Conservation (phyloP, 2,113 vertebrate species). For the Engystomops pustulosus region DNA sequence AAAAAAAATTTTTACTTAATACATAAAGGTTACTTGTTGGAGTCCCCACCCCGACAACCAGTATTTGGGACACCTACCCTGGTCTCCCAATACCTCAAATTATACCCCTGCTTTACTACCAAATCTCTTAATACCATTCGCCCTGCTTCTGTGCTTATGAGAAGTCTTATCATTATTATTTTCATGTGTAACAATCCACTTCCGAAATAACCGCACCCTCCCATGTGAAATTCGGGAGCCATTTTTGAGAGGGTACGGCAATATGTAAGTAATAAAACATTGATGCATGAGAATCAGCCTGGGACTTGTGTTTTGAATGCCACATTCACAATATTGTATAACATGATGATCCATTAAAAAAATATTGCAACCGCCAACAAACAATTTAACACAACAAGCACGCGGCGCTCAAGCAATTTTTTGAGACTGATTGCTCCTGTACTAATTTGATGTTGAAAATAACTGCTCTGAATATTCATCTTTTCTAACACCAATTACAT, state of each 20-base stretch:
- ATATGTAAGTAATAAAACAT: no score
- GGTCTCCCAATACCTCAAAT: no score
- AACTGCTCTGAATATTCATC: conserved; percentile 50
- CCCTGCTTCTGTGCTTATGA: background rate
- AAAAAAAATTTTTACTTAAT: no score
- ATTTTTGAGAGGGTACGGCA: background rate
- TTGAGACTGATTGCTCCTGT: conserved; percentile 47
- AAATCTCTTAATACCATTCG: no score
- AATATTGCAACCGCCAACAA: conserved; percentile 37
- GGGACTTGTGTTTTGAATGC: conserved; percentile 6
- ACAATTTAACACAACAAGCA: conserved; percentile 12
- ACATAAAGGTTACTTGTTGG: no score
- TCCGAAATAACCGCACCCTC: background rate
- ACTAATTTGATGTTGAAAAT: conserved; percentile 49
- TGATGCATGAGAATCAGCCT: background rate
- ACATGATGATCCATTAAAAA: conserved; percentile 34
- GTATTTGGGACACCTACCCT: no score
- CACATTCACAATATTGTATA: conserved; percentile 12
- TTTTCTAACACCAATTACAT: conserved; percentile 45
- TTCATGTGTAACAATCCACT: background rate
- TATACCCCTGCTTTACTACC: no score
- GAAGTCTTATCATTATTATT: no score
- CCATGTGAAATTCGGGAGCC: background rate
- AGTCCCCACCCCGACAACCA: no score
- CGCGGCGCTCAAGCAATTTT: background rate